phyloP scores from a whole-genome alignment of 2,888 invertebrate species.

The Trypoxylon attenuatum region DNA sequence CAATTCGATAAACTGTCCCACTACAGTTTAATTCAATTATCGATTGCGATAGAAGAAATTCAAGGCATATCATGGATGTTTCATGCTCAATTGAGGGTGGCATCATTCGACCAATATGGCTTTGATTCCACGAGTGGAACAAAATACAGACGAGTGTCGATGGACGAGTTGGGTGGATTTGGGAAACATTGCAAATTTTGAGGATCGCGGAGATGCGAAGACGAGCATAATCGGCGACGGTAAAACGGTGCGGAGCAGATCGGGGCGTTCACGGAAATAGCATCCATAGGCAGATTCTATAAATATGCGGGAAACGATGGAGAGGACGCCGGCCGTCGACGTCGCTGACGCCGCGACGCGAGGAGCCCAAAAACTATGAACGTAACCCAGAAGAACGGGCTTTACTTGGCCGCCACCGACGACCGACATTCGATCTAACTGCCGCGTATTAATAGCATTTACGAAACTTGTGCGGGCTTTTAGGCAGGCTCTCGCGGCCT shows the following conservation, averaged over 20 bases:
- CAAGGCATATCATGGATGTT: no score
- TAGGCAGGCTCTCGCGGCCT: no score
- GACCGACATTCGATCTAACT: constrained; percentile 74
- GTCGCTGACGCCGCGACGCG: constrained; percentile 33
- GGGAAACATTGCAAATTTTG: constrained; percentile 34
- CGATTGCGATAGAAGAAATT: no score
- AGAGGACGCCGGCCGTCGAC: constrained; percentile 21
- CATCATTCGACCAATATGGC: no score
- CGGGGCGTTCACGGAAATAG: constrained; percentile 71
- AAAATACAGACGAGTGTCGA: no score
- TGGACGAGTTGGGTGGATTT: no score
- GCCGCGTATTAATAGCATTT: constrained; percentile 71
- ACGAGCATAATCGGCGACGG: no score
- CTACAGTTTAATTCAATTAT: no score
- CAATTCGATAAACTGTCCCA: no score
- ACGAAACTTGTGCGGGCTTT: constrained; percentile 67
- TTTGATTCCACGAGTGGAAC: no score
- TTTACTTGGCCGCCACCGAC: constrained; percentile 73
- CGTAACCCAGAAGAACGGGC: constrained; percentile 69
- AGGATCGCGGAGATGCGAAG: constrained; percentile 29
- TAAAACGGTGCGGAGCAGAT: no score
- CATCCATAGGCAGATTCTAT: constrained; percentile 69
- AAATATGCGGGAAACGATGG: constrained; percentile 63
- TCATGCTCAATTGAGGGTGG: no score
- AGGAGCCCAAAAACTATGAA: constrained; percentile 52